Conservation (phyloP, 2,797 vertebrate species). For the Rousettus madagascariensis region DNA sequence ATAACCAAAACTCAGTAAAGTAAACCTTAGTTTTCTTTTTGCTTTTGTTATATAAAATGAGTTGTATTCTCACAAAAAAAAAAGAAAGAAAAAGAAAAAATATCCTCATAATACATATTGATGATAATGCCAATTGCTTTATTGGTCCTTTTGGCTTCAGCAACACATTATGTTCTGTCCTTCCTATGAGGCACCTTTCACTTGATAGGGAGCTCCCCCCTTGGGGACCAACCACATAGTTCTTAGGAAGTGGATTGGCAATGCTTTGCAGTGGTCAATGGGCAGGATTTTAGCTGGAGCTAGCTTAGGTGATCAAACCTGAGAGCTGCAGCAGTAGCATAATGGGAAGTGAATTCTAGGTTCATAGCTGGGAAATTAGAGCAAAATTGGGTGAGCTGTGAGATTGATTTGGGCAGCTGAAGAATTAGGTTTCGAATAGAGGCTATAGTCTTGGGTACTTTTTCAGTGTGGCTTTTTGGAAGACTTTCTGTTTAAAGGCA, state of each 20-base stretch:
- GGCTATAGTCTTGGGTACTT: slow-evolving; percentile 10
- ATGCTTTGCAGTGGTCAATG: neutral
- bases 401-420: slow-evolving; percentile 31
- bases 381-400: slow-evolving; percentile 16
- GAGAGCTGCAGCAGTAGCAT: neutral
- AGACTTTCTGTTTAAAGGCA: slow-evolving; percentile 39
- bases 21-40: slow-evolving; percentile 29
- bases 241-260: neutral
- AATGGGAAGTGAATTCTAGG: slow-evolving; percentile 7
- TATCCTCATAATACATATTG: neutral
- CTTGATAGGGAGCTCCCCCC: neutral
- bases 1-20: neutral
- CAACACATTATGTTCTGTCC: too few relatives aligned
- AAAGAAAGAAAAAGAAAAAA: neutral
- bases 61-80: neutral
- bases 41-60: slow-evolving; percentile 13
- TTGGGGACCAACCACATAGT: neutral
- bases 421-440: slow-evolving; percentile 55
- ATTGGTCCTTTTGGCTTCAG: neutral
- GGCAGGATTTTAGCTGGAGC: neutral
- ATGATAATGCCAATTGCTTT: neutral
- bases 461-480: neutral
- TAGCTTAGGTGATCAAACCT: neutral
- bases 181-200: neutral
- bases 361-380: slow-evolving; percentile 28